Base-by-base conservation (phyloP, 2,113 vertebrate species). In the Charina bottae region DNA sequence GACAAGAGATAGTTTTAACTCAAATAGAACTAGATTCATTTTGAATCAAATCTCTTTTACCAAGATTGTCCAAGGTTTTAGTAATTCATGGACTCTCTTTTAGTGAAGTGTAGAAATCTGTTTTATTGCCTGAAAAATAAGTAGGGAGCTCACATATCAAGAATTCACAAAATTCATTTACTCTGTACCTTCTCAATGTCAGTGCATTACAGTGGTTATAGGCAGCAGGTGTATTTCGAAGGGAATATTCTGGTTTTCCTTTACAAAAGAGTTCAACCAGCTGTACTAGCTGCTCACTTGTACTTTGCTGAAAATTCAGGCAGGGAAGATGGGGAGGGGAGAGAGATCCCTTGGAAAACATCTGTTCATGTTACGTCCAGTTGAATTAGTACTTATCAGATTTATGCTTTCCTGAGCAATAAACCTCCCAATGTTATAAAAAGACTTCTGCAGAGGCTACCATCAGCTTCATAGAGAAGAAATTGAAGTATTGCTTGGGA, bases 331-430 rank as follows among this genome's bases (percentile, higher is more conserved):
- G 24, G 53, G 46, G 13, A 42, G 59, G 54, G 83, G 42, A 24
- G 42, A 37, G 46, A 19, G 72, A 49, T 89, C 54, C 87, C 87
- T 91, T 89, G 46, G 59, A 72, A 58, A 89, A 84, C 90, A 93
- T 86, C 90, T 84, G 86, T 89, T 87, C 86, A 33, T n/a, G 49
- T 91, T 93, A 91, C 64, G 59, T 93, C 72, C 89, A 55, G 72
- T 90, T 91, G 92, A 88, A 91, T 88, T 88, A 91, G 56, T 85
- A 68, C 72, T 93, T 93, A 90, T 83, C 89, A 89, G 86, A 56
- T 33, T 84, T 6, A 56, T 84, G 58, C 89, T 88, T 89, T 53
- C 13, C 28, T 91, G 90, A 68, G 72, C 90, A 89, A 85, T 58
- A 46, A 62, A 68, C 59, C 49, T 46, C 87, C 58, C 58, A 7